Evolutionary conservation across 2,797 vertebrate species (phyloP).

Genomic region (Alcedo atthis): DNA sequence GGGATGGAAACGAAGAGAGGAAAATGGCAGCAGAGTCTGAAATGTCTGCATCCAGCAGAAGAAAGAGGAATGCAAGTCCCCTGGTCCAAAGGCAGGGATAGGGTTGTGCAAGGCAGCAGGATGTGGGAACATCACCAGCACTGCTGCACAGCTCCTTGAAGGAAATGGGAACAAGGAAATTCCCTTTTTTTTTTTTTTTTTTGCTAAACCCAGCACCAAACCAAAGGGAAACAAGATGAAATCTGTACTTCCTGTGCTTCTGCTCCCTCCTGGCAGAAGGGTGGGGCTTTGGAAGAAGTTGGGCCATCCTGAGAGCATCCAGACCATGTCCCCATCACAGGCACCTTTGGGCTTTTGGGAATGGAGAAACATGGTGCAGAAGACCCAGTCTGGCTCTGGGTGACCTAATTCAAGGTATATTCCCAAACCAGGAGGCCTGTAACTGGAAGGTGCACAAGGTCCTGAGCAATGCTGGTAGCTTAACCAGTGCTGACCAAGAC

Average conservation of each 20-base stretch:
- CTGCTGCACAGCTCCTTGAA: not conserved
- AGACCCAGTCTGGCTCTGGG: not conserved
- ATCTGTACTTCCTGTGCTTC: not conserved
- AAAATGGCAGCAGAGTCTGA: not conserved
- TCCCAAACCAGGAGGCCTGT: not conserved
- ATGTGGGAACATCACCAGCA: fast-evolving
- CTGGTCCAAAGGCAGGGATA: not conserved
- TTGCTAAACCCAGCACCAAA: not conserved
- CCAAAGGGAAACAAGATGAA: not conserved
- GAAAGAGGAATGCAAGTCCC: not conserved
- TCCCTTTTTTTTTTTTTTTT: not conserved
- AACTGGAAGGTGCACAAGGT: not conserved
- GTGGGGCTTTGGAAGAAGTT: not conserved
- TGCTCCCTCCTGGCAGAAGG: not conserved
- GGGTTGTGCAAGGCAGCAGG: not conserved
- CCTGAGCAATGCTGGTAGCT: not conserved
- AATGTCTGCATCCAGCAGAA: not conserved
- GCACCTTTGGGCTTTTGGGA: not conserved
- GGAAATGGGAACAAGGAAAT: not conserved
- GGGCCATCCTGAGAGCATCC: not conserved
- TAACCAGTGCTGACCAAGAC: not conserved
- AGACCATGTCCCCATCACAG: fast-evolving
- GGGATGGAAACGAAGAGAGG: not conserved
- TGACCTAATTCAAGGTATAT: not conserved
- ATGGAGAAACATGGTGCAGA: not conserved